Evolutionary conservation across 2,113 vertebrate species (phyloP).

Genomic region (Spea multiplicata): DNA sequence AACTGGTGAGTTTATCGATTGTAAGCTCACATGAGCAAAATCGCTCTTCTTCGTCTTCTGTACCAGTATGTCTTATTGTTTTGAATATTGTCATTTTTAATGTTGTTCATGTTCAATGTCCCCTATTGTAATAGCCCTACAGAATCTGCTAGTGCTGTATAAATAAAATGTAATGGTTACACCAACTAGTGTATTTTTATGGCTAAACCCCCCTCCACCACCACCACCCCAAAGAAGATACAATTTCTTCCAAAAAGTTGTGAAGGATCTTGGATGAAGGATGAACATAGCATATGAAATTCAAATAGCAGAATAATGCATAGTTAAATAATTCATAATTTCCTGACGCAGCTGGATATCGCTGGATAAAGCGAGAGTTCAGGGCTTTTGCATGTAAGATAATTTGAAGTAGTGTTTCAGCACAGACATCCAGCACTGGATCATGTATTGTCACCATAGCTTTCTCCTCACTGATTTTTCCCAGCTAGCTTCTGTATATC

Average conservation of each 20-base stretch:
- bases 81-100: too few relatives aligned
- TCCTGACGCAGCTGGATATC: conserved; percentile 18
- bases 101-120: too few relatives aligned
- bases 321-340: conserved; percentile 34
- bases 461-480: neutral
- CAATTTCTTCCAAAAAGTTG: conserved; percentile 14
- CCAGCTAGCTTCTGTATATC: neutral
- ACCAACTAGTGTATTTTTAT: too few relatives aligned
- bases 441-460: neutral
- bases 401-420: conserved; percentile 7
- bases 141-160: too few relatives aligned
- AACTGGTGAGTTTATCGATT: too few relatives aligned
- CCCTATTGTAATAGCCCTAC: too few relatives aligned
- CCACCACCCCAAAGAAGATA: neutral
- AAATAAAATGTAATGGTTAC: too few relatives aligned
- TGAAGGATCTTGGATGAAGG: conserved; percentile 12
- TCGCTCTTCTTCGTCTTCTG: too few relatives aligned
- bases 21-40: too few relatives aligned
- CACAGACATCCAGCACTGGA: neutral
- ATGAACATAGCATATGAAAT: conserved; percentile 41
- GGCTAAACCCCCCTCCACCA: neutral
- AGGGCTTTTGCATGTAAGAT: conserved; percentile 5
- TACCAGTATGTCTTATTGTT: too few relatives aligned
- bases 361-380: conserved; percentile 9
- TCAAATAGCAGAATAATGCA: conserved; percentile 32